Base-by-base conservation (phyloP, 2,888 invertebrate genomes). In the Caenorhabditis sp. region DNA sequence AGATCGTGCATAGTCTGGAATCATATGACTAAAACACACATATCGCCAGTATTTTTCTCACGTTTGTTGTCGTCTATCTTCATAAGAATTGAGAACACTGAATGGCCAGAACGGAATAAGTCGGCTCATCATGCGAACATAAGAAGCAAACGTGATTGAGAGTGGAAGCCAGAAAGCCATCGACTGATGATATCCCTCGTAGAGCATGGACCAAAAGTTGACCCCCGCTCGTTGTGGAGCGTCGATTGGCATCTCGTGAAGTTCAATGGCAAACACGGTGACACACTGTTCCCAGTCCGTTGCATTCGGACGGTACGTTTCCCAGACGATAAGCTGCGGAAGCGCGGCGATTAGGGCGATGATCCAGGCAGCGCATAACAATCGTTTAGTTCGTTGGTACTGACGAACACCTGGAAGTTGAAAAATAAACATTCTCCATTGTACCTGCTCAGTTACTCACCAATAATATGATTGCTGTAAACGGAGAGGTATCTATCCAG, bases 301-400 rank as follows among this genome's bases (percentile, higher is more conserved):
- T 0, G 22, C 47, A 28, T 47, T 58, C 2, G 86, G 77, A 55
- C 84, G 80, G 28, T 83, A 68, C 5, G 87, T 88, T 35, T 77
- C 62, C 88, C 90, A 90, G 37, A 89, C 76, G 37, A 85, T 84
- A 24, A 90, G 71, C 69, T 90, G 90, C 11, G 90, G 90, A n/a
- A 88, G 53, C 53, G 40, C 87, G 62, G 80, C 88, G 85, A 56
- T 88, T 9, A 26, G 22, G 26, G 85, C 89, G 28, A 88, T 47
- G 1, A 82, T n/a, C 90, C 90, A 90, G 37, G 78, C 51, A 40
- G 64, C 50, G 22, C 88, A 58, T 72, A 90, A 44, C 44, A 82
- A 26, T n/a, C 85, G 80, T n/a, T 40, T 53, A 44, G 69, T 69
- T 78, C 77, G 44, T 35, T 65, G 56, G 9, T 69, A 56, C 26